Conservation (phyloP, 2,113 vertebrate genomes). For the Phylloscopus trochiloides region DNA sequence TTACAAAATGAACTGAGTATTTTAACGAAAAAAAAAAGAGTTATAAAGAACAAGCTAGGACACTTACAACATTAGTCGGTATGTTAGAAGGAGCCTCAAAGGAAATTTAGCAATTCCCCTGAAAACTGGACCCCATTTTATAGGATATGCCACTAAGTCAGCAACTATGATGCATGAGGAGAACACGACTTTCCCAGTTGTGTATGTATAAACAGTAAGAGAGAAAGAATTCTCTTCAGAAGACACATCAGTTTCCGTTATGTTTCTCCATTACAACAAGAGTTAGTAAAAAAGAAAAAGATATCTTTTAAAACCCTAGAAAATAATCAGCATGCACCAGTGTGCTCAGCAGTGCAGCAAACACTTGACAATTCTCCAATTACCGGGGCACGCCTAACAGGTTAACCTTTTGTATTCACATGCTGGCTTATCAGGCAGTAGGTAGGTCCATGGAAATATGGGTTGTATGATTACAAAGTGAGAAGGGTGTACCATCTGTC, state of each 20-base stretch:
- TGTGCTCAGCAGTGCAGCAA: background rate
- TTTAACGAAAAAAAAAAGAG: background rate
- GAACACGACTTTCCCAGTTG: background rate
- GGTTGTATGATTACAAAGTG: background rate
- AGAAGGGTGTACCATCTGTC: constrained; percentile 22
- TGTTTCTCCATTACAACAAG: background rate
- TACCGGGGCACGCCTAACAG: background rate
- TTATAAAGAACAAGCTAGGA: background rate
- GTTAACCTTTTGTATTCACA: background rate
- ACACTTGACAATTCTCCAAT: background rate
- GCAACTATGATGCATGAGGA: background rate
- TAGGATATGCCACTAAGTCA: constrained; percentile 1
- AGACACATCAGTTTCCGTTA: background rate
- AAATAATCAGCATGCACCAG: background rate
- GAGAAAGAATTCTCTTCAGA: background rate
- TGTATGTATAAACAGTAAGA: constrained; percentile 11
- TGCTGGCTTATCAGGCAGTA: background rate
- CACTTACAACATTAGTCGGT: background rate
- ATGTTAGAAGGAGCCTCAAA: background rate
- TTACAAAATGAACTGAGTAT: background rate
- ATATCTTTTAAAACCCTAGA: background rate
- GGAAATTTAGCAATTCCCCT: background rate
- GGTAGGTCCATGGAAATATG: background rate
- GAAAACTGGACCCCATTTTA: constrained; percentile 3
- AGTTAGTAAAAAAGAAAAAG: background rate